Evolutionary conservation across 2,888 invertebrate genomes (phyloP), one percentile per base, ranked within the genome.

Genomic region (Achlya flavicornis): DNA sequence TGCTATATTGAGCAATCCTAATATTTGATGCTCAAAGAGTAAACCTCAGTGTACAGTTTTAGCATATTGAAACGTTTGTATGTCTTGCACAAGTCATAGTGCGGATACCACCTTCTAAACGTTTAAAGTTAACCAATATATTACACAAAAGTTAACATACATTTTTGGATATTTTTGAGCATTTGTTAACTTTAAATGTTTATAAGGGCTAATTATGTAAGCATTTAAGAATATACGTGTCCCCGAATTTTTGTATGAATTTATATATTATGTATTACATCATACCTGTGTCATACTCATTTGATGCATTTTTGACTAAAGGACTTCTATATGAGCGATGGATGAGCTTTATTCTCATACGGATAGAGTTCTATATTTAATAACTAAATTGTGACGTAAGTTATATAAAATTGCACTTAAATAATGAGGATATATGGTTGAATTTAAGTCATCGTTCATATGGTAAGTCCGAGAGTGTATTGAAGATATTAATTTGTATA

Each of bases 201-300:
- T 19, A 16, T 6, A 19, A n/a, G 53, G 19, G 53, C 19, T n/a
- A 62, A 63, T 65, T 66, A 69, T 71, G 66, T 79, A 79, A 85
- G 83, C 85, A 85, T 88, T 87, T 87, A 84, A 73, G 69, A 75
- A 77, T 77, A 75, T 81, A 83, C 73, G 77, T 80, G 79, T 87
- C 83, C 80, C 84, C 80, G 86, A 88, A 87, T 89, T 89, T 88
- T 90, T 90, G 85, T 91, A 91, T 84, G 87, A 87, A 87, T 90
- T 89, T 90, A 86, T 86, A 83, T 74, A 73, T 46, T 71, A 68
- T 70, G 75, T 75, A 73, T 73, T 78, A 61, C 70, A 73, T 76
- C 80, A 84, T 84, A 89, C 93, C 93, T 92, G 92, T 89, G 84
- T 88, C 85, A 93, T 92, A 93, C 93, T 93, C 93, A 92, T 84